phyloP scores from a whole-genome alignment of 1,140 invertebrate species.

The Pararge aegeria region DNA sequence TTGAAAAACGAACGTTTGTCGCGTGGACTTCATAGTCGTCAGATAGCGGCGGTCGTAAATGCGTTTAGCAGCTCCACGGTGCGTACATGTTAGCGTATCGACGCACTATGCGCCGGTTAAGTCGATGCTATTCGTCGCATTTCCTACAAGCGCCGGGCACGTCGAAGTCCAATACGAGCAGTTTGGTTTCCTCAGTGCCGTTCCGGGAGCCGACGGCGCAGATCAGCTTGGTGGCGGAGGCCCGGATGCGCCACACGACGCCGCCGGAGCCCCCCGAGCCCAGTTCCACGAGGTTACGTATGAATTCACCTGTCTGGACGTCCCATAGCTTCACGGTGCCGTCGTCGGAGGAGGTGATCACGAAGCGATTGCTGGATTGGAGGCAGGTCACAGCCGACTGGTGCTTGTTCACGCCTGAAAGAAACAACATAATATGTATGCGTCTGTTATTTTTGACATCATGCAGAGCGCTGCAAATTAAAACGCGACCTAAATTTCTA shows the following conservation, averaged over 20 bases:
- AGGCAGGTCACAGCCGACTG: constrained; percentile 98
- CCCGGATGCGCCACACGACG: constrained; percentile 97
- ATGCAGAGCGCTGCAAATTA: no score
- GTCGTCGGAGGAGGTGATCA: constrained; percentile 99
- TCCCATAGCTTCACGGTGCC: constrained; percentile 99
- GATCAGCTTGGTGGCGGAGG: constrained; percentile 97
- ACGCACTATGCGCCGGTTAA: constrained; percentile 69
- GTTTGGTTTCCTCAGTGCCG: constrained; percentile 99
- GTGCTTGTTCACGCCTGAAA: constrained; percentile 94
- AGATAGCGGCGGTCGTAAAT: neutral
- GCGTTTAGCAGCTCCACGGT: constrained; percentile 62
- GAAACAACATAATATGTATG: no score
- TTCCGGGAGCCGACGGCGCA: constrained; percentile 99
- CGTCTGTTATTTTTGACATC: no score
- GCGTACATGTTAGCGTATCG: constrained; percentile 71
- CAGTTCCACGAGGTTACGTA: constrained; percentile 96
- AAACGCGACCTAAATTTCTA: no score
- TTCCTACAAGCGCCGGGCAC: constrained; percentile 85
- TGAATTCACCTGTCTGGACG: constrained; percentile 96
- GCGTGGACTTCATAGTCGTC: no score
- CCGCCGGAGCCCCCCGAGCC: constrained; percentile 98
- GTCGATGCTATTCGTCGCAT: constrained; percentile 77
- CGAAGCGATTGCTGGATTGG: constrained; percentile 98
- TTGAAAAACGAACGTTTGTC: no score
- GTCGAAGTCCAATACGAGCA: constrained; percentile 98